These are phyloP conservation scores for Myotis vivesi DNA, from an alignment of 2,797 vertebrate genomes.

Conservation along the genomic window DNA sequence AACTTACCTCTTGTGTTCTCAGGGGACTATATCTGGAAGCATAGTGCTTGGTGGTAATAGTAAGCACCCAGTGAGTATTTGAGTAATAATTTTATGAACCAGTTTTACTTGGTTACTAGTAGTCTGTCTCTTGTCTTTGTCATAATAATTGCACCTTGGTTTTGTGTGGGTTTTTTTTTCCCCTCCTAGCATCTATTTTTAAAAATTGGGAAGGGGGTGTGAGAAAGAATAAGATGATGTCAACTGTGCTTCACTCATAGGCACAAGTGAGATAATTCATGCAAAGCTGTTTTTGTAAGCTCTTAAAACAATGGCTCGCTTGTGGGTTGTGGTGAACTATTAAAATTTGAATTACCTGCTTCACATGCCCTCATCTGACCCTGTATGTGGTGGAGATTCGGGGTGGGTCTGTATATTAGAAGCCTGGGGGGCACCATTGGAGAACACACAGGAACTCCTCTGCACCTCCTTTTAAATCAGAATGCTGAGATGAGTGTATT, in stretches of 20 bases:
- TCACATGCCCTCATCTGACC: neutral
- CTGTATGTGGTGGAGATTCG: neutral
- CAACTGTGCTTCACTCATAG: neutral
- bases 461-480: neutral
- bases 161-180: neutral
- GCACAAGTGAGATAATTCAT: neutral
- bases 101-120: neutral
- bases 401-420: neutral
- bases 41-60: neutral
- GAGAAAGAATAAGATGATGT: constrained; percentile 55
- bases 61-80: neutral
- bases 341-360: neutral
- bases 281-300: constrained; percentile 4
- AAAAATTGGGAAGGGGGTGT: constrained; percentile 20
- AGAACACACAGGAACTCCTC: neutral
- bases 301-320: neutral
- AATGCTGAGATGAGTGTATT: neutral
- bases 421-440: neutral
- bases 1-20: neutral
- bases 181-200: constrained; percentile 12
- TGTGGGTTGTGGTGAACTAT: neutral
- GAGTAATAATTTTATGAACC: neutral
- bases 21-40: neutral
- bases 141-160: neutral
- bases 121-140: constrained; percentile 1